Evolutionary conservation across 2,888 invertebrate genomes (phyloP).

Genomic region (Bembecia ichneumoniformis): DNA sequence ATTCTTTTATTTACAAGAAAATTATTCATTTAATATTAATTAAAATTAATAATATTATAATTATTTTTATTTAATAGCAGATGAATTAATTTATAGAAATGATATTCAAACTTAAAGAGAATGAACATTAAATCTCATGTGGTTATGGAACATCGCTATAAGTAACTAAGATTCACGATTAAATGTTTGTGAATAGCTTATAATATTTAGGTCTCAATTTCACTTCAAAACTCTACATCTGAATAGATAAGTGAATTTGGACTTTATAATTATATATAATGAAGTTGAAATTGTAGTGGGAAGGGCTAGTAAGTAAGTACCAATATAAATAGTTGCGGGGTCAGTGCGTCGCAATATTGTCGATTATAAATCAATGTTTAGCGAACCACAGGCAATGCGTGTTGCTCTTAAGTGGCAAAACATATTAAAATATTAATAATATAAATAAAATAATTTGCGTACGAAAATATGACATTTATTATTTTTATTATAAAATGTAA

Average conservation of each 20-base stretch:
- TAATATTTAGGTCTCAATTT: not conserved
- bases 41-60: too few species aligned
- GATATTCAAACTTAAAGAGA: too few species aligned
- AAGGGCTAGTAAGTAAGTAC: not conserved
- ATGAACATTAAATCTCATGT: too few species aligned
- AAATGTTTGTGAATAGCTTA: not conserved
- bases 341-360: slow-evolving; percentile 31
- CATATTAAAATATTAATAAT: too few species aligned
- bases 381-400: slow-evolving; percentile 12
- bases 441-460: too few species aligned
- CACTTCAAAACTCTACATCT: not conserved
- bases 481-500: too few species aligned
- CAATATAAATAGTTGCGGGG: slow-evolving; percentile 22
- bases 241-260: not conserved
- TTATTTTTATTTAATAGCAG: too few species aligned
- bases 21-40: too few species aligned
- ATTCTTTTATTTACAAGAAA: too few species aligned
- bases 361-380: slow-evolving; percentile 32
- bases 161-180: not conserved
- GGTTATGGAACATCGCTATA: too few species aligned
- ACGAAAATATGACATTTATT: too few species aligned
- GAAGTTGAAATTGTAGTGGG: not conserved
- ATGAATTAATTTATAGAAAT: too few species aligned
- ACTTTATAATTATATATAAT: not conserved
- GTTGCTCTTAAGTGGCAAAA: slow-evolving; percentile 19